These are phyloP conservation scores for Carapus acus DNA, from an alignment of 2,797 vertebrate species.

Conservation along the genomic window DNA sequence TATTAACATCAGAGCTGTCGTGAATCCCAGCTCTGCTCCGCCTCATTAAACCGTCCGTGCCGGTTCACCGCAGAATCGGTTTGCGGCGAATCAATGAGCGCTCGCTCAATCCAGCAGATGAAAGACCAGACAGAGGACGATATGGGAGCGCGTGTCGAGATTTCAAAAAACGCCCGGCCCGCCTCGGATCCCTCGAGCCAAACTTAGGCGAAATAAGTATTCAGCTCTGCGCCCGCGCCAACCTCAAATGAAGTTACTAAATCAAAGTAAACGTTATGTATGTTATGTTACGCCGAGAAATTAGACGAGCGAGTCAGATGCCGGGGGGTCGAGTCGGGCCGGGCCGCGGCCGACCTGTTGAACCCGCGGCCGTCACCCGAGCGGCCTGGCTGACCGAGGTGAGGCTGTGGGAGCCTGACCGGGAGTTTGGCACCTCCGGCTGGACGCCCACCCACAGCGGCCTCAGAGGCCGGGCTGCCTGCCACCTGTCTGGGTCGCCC, in stretches of 20 bases:
- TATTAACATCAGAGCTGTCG: conserved; percentile 1
- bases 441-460: conserved; percentile 59
- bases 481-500: conserved; percentile 68
- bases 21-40: neutral
- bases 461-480: conserved; percentile 53
- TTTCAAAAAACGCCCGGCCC: no score
- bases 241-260: no score
- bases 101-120: neutral
- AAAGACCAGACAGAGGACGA: neutral
- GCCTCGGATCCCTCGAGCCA: no score
- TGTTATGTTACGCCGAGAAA: no score
- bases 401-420: conserved; percentile 60
- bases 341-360: conserved; percentile 44
- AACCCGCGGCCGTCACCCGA: conserved; percentile 48
- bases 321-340: no score
- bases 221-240: no score
- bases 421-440: conserved; percentile 69
- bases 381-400: conserved; percentile 45
- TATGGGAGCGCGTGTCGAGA: neutral
- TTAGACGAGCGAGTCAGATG: no score
- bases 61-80: neutral
- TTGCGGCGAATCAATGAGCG: neutral
- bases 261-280: no score
- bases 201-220: no score
- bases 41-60: neutral